Evolutionary conservation across 2,113 vertebrate species (phyloP).

Genomic region (Pagrus major): DNA sequence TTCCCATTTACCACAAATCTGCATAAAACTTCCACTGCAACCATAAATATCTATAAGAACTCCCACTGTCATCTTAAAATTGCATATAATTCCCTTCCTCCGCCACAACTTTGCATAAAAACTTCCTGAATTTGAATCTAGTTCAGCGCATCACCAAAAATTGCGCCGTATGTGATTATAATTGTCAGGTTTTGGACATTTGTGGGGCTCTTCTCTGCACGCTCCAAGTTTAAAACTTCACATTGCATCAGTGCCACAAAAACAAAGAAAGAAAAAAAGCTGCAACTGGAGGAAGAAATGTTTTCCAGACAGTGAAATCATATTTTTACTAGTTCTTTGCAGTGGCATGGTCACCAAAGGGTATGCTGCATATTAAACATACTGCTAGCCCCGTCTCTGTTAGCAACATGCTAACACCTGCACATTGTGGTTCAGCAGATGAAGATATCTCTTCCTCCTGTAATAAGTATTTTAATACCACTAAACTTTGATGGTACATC

Average conservation of each 20-base stretch:
- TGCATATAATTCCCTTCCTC: neutral
- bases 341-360: neutral
- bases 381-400: neutral
- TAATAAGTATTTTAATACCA: constrained; percentile 13
- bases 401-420: constrained; percentile 47
- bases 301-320: constrained; percentile 6
- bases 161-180: neutral
- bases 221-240: constrained; percentile 1
- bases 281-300: constrained; percentile 4
- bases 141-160: constrained; percentile 1
- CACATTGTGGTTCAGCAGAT: no score
- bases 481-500: neutral
- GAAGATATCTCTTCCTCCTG: no score
- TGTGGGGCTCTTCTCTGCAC: neutral
- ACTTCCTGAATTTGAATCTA: neutral
- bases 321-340: constrained; percentile 1
- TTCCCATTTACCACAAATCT: constrained; percentile 20
- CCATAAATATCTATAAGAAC: neutral
- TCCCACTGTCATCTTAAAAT: neutral
- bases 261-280: neutral
- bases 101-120: constrained; percentile 29
- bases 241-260: constrained; percentile 1
- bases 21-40: constrained; percentile 1
- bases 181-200: neutral
- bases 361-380: neutral